phyloP scores from a whole-genome alignment of 2,113 vertebrate species.

The Megaptera novaeangliae region DNA sequence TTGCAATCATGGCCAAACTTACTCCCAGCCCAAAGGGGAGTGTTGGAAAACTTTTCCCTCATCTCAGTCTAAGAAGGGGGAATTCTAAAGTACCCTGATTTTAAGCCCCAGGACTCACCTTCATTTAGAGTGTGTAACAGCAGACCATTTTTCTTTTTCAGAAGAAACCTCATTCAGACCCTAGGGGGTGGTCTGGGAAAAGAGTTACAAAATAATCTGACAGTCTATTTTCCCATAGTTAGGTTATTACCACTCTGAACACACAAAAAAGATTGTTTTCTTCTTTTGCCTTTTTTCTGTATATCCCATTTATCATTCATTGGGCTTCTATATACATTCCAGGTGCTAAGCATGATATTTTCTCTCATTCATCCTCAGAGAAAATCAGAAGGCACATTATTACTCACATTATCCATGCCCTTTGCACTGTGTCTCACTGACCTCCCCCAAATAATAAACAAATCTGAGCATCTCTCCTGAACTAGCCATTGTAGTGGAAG shows the following conservation, averaged over 20 bases:
- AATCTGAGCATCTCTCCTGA: background rate
- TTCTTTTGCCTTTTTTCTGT: background rate
- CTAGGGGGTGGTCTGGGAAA: background rate
- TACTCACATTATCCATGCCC: background rate
- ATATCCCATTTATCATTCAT: background rate
- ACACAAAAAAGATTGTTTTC: background rate
- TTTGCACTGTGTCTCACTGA: background rate
- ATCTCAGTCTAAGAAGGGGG: background rate
- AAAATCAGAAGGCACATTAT: background rate
- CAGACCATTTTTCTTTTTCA: background rate
- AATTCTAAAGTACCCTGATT: background rate
- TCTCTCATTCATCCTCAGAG: background rate
- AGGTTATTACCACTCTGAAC: background rate
- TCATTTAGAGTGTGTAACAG: background rate
- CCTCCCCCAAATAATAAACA: background rate
- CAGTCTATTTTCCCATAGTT: background rate
- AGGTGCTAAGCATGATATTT: background rate
- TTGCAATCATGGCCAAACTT: background rate
- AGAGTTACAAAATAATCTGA: background rate
- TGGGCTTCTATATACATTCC: background rate
- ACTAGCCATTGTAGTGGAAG: background rate
- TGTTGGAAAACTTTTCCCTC: background rate
- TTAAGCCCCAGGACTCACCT: background rate
- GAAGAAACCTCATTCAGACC: background rate
- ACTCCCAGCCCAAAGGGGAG: background rate